Conservation (phyloP, 2,888 invertebrate species). For the Caenorhabditis sp. region DNA sequence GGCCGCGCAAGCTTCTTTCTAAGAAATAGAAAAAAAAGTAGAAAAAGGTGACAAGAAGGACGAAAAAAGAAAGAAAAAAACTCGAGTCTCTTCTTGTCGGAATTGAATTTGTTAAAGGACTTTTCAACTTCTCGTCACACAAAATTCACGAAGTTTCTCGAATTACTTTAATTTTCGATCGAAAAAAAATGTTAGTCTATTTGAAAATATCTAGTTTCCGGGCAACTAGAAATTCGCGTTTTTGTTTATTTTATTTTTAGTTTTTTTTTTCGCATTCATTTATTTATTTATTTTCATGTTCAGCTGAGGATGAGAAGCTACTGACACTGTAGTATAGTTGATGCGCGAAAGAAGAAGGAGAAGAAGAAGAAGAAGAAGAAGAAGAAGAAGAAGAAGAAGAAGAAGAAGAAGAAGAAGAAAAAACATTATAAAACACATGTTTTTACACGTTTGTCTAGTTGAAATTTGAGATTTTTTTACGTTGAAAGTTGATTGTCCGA, state of each 20-base stretch:
- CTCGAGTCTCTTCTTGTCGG: too few relatives aligned
- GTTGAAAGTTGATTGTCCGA: too few relatives aligned
- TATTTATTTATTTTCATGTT: slow-evolving; percentile 1
- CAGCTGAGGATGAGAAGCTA: neutral
- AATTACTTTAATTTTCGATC: neutral
- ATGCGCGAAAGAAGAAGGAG: slow-evolving; percentile 5
- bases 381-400: too few relatives aligned
- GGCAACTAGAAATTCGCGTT: neutral
- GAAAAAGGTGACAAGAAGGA: neutral
- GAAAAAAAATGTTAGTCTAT: neutral
- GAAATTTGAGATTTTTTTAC: too few relatives aligned
- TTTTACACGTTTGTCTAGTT: neutral
- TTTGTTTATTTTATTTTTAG: neutral
- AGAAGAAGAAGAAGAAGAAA: neutral
- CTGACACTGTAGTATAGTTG: neutral
- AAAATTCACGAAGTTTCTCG: neutral
- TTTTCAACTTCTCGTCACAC: neutral
- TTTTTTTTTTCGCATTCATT: neutral
- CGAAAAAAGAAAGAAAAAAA: too few relatives aligned
- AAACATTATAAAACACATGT: neutral
- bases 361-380: slow-evolving; percentile 3
- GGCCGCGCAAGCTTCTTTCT: neutral
- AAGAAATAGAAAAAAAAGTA: neutral
- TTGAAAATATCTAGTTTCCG: neutral
- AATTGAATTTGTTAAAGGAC: neutral